Evolutionary conservation across 2,888 invertebrate species (phyloP).

Genomic region (Nephrocerus scutellatus): DNA sequence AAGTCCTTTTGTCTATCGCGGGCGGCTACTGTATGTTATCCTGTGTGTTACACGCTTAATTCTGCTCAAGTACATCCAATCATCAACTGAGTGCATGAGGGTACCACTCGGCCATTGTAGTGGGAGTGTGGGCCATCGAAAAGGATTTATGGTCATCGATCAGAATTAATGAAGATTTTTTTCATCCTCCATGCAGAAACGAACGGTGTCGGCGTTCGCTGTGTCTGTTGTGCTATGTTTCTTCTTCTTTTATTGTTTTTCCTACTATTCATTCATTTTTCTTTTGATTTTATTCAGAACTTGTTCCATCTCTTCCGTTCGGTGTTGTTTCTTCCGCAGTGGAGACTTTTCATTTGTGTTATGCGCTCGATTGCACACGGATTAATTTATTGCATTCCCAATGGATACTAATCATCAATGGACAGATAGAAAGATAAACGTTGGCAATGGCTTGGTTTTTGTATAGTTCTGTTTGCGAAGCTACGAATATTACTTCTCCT

Average conservation of each 20-base stretch:
- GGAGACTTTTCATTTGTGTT: conserved; percentile 3
- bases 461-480: too few species aligned
- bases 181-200: neutral
- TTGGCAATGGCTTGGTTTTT: too few species aligned
- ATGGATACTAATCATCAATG: too few species aligned
- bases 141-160: conserved; percentile 48
- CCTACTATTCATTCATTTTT: neutral
- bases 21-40: too few species aligned
- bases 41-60: too few species aligned
- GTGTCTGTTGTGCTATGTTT: conserved; percentile 9
- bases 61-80: too few species aligned
- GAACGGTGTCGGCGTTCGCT: too few species aligned
- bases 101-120: neutral
- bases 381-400: conserved; percentile 18
- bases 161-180: conserved; percentile 48
- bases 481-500: too few species aligned
- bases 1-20: too few species aligned
- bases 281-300: conserved; percentile 2
- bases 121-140: conserved; percentile 21
- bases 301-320: conserved; percentile 3
- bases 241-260: neutral
- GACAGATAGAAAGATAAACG: too few species aligned
- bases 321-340: conserved; percentile 2
- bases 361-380: conserved; percentile 2
- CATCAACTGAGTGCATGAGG: too few species aligned